Evolutionary conservation across 2,113 vertebrate species (phyloP).

Genomic region (Tetrax tetrax): DNA sequence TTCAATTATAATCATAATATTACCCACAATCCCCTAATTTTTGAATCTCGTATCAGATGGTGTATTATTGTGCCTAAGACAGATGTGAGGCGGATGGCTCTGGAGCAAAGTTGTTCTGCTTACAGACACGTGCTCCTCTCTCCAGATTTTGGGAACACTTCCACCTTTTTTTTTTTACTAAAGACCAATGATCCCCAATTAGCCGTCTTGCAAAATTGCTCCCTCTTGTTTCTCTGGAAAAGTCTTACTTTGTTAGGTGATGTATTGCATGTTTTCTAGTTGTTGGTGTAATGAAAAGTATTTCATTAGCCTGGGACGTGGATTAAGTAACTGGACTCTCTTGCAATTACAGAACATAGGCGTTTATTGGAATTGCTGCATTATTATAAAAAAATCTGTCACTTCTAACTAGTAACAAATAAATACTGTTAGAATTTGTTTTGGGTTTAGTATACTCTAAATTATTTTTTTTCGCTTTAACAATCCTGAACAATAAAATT

Average conservation of each 20-base stretch:
- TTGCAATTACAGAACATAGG: constrained; percentile 33
- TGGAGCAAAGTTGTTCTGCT: not conserved
- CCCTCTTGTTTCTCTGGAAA: not conserved
- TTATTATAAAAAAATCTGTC: constrained; percentile 54
- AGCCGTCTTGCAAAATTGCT: not conserved
- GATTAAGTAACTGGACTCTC: constrained; percentile 24
- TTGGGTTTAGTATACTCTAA: not conserved
- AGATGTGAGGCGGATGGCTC: not conserved
- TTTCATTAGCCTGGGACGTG: constrained; percentile 42
- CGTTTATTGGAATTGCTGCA: constrained; percentile 5
- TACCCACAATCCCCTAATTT: constrained; percentile 18
- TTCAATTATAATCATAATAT: constrained; percentile 45
- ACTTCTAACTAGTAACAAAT: not conserved
- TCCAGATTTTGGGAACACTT: not conserved
- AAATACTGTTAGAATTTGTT: not conserved
- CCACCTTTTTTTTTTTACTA: not conserved
- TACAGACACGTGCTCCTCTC: not conserved
- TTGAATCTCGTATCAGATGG: not conserved
- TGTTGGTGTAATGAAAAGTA: constrained; percentile 30
- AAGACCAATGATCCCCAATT: not conserved
- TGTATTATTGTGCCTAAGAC: not conserved
- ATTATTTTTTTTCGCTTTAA: not conserved
- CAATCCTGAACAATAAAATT: not conserved
- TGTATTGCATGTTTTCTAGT: not conserved
- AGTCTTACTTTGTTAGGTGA: not conserved